Evolutionary conservation across 2,113 vertebrate species (phyloP).

Genomic region (Spheniscus mendiculus): DNA sequence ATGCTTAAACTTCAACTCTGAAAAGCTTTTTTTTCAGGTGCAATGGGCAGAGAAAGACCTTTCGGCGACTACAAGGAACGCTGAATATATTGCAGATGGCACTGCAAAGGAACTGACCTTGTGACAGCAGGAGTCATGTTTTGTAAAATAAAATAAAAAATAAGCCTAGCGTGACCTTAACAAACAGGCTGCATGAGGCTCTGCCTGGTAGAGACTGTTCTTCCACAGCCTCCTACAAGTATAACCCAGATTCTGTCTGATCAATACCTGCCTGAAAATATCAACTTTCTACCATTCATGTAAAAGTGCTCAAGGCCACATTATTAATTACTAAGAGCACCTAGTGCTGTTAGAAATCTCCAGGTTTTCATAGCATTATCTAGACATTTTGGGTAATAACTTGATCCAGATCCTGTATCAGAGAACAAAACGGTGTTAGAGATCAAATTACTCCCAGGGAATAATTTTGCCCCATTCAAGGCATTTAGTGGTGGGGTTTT

Average conservation of each 20-base stretch:
- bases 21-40: background rate
- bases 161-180: background rate
- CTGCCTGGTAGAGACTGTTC: background rate
- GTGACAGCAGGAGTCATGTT: background rate
- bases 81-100: background rate
- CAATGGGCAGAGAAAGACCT: background rate
- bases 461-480: background rate
- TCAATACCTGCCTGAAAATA: background rate
- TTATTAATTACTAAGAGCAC: background rate
- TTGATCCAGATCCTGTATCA: background rate
- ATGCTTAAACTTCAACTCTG: background rate
- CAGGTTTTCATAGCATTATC: background rate
- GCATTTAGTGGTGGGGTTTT: background rate
- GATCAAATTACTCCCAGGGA: background rate
- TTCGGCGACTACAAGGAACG: background rate
- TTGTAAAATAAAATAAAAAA: background rate
- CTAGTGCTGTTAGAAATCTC: background rate
- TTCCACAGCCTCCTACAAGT: background rate
- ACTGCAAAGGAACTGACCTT: background rate
- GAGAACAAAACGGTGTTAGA: background rate
- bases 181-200: background rate
- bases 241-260: background rate
- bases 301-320: background rate
- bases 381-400: background rate
- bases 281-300: background rate